Evolutionary conservation across 1,140 invertebrate genomes (phyloP).

Genomic region (Drosophila seguyi): DNA sequence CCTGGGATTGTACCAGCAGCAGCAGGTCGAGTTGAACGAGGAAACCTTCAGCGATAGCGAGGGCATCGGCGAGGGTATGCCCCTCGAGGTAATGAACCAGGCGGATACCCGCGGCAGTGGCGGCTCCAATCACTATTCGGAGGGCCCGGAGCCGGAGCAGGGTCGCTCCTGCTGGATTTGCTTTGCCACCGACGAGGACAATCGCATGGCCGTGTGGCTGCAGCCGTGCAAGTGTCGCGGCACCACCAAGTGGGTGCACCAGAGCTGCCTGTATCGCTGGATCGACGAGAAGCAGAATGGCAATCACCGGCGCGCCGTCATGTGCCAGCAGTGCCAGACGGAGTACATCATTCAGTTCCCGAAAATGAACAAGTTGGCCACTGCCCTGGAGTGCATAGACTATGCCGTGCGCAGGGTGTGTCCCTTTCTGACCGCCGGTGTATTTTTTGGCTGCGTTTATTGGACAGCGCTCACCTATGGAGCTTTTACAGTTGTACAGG

Average conservation of each 20-base stretch:
- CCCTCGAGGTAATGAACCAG: background rate
- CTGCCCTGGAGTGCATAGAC: conserved; percentile 93
- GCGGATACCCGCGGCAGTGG: background rate
- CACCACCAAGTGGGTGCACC: conserved; percentile 97
- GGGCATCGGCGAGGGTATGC: background rate
- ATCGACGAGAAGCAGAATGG: conserved; percentile 98
- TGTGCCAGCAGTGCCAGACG: conserved; percentile 97
- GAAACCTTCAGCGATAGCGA: no score
- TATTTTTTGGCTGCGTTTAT: conserved; percentile 96
- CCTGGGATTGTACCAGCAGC: background rate
- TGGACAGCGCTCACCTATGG: conserved; percentile 99
- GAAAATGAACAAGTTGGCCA: conserved; percentile 92
- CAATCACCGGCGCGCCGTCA: conserved; percentile 92
- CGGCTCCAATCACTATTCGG: background rate
- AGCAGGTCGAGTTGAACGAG: background rate
- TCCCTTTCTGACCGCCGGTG: conserved; percentile 95
- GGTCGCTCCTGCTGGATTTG: conserved; percentile 95
- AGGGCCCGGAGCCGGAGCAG: background rate
- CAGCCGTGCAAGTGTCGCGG: conserved; percentile 97
- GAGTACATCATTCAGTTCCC: conserved; percentile 98
- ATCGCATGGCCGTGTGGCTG: conserved; percentile 95
- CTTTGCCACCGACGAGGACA: conserved; percentile 97
- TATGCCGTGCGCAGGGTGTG: conserved; percentile 94
- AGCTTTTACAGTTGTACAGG: conserved; percentile 94
- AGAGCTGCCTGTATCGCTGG: conserved; percentile 97